Conservation (phyloP, 1,140 invertebrate species). For the Drosophila santomea region DNA sequence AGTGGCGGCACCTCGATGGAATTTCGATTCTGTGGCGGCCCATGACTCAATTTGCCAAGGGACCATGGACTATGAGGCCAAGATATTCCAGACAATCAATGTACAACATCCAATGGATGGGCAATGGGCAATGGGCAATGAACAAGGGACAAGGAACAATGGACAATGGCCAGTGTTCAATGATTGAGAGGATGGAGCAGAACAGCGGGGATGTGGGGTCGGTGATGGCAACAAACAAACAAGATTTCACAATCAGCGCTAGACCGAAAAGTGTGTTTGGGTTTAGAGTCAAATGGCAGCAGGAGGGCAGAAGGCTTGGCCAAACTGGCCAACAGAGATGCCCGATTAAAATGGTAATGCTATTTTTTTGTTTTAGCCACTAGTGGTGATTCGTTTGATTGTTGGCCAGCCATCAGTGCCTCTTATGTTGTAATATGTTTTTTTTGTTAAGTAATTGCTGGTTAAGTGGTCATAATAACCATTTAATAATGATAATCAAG, state of each 20-base stretch:
- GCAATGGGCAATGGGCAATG: too few species aligned
- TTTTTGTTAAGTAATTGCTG: too few species aligned
- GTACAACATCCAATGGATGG: conserved; percentile 1
- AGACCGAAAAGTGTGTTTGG: conserved; percentile 73
- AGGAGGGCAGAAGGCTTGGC: background rate
- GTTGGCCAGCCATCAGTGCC: background rate
- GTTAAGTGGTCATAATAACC: background rate
- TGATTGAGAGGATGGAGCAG: conserved; percentile 31
- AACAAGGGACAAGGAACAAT: background rate
- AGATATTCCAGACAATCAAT: conserved; percentile 8
- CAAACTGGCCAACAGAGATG: background rate
- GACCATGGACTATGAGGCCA: too few species aligned
- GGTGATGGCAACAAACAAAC: conserved; percentile 62
- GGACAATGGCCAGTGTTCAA: conserved; percentile 43
- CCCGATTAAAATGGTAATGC: background rate
- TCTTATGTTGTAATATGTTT: too few species aligned
- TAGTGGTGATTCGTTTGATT: too few species aligned
- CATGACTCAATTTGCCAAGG: conserved; percentile 36
- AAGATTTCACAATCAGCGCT: conserved; percentile 79
- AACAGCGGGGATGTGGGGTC: background rate
- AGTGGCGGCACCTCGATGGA: conserved; percentile 25
- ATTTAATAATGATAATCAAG: too few species aligned
- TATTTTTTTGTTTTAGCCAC: background rate
- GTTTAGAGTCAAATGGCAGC: conserved; percentile 64
- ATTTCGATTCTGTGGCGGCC: conserved; percentile 42